A percentile compares a stretch with the other conserved stretches of the same genome.
Evolutionary conservation across 2,113 vertebrate genomes (phyloP).

Genomic region (Varanus salvator): DNA sequence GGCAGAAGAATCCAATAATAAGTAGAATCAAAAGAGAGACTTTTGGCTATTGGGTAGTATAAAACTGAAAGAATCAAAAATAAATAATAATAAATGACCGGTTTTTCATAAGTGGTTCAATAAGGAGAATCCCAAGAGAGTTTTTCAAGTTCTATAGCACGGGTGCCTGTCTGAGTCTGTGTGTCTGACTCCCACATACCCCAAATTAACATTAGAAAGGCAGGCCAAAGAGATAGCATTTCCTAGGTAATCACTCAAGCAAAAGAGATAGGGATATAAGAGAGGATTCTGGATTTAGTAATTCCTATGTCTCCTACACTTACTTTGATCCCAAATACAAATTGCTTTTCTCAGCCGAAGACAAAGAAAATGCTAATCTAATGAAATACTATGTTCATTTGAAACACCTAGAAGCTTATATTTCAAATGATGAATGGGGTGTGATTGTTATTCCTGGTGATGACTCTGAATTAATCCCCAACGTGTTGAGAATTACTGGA

Average conservation of each 20-base stretch:
- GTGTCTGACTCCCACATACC: too few relatives aligned
- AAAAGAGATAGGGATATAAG: neutral
- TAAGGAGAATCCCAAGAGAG: neutral
- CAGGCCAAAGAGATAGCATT: neutral
- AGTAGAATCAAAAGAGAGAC: neutral
- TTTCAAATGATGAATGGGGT: neutral
- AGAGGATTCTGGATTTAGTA: neutral
- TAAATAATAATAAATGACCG: neutral
- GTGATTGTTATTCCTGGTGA: neutral
- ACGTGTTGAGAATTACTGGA: neutral
- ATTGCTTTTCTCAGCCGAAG: neutral
- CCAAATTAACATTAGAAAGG: neutral
- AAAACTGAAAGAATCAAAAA: too few relatives aligned
- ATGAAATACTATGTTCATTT: neutral
- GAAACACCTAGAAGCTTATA: neutral
- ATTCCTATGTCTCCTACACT: neutral
- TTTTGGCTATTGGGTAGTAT: too few relatives aligned
- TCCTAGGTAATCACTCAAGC: neutral
- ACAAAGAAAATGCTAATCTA: neutral
- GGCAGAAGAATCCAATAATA: neutral
- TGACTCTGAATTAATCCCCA: neutral
- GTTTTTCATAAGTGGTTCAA: too few relatives aligned
- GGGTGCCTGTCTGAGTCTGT: too few relatives aligned
- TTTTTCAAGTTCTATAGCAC: neutral
- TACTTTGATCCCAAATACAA: neutral